Base-by-base conservation (phyloP, 1,140 invertebrate species). In the Condylostylus longicornis region DNA sequence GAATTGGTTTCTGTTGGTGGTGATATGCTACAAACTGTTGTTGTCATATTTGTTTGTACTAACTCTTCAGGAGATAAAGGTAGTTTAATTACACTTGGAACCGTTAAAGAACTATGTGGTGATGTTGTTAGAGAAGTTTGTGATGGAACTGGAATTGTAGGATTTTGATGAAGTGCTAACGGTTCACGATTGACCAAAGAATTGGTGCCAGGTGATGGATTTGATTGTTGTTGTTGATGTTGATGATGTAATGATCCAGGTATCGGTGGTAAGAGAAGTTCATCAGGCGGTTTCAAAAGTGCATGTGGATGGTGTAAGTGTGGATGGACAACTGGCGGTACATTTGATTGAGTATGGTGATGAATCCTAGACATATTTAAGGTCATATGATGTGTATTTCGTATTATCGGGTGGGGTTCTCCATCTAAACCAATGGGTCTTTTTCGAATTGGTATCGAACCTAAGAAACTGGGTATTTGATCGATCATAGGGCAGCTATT, bases 391-490 rank as follows among this genome's bases (percentile, higher is more conserved):
- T 31, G 13, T 7, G 18, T 13, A n/a, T 14, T 14, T 23, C 21
- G n/a, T 7, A 21, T 20, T 12, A 19, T 30, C n/a, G 14, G 30
- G 60, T 51, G 40, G 56, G 61, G 27, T 65, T 63, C 14, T 47
- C 49, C 20, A 64, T 66, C 64, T 2, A 63, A 58, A 9, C 65
- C 64, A 44, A 70, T 58, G 28, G 62, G 62, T 47, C 68, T 52
- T 41, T 70, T 70, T 37, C 68, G 59, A 44, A 66, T 65, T 31
- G 67, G 58, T 46, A 65, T 66, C 5, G 69, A 74, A 52, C 63
- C 72, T 53, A 68, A 67, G 56, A 70, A 72, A 55, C 66, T 74
- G 42, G 50, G 69, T 40, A 63, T 51, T 4, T 64, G 54, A 36
- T 60, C 54, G 3, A 69, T 67, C 63, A 4, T 53, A 58, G 37